Percentiles rank a stretch among this genome's conserved stretches.
These are phyloP conservation scores for Vanessa atalanta DNA, from an alignment of 1,140 invertebrate genomes.

Conservation along the genomic window DNA sequence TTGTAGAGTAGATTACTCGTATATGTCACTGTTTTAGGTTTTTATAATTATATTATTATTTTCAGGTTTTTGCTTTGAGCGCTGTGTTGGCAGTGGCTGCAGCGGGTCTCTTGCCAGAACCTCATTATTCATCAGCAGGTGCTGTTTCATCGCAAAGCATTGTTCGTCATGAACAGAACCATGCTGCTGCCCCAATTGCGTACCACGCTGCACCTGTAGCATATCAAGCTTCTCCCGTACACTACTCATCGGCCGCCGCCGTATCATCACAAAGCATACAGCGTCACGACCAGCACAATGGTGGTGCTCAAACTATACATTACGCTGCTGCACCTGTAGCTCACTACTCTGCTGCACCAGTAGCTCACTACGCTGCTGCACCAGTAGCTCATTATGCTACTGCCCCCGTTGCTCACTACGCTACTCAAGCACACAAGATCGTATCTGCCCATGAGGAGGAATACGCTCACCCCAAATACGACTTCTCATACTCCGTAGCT, in stretches of 20 bases:
- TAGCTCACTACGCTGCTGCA: too few species aligned
- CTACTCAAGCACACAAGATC: conserved; percentile 47
- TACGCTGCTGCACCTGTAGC: neutral
- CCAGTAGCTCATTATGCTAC: too few species aligned
- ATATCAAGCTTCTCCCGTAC: conserved; percentile 40
- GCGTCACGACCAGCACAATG: conserved; percentile 45
- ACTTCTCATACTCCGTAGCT: conserved; percentile 73
- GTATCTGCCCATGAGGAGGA: neutral
- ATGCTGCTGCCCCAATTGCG: conserved; percentile 39
- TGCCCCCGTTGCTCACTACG: conserved; percentile 19
- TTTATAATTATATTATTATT: conserved; percentile 6
- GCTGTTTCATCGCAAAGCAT: conserved; percentile 68
- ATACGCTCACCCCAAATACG: conserved; percentile 56
- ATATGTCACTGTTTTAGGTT: neutral
- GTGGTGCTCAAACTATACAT: conserved; percentile 42
- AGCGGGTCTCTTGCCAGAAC: conserved; percentile 46
- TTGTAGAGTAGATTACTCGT: neutral
- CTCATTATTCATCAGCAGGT: conserved; percentile 56
- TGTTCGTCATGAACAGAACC: conserved; percentile 52
- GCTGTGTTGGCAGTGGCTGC: conserved; percentile 41
- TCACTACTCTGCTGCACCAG: too few species aligned
- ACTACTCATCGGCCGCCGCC: conserved; percentile 46
- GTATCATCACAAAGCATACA: conserved; percentile 52
- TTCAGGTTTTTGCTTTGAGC: conserved; percentile 41
- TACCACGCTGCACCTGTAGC: conserved; percentile 42